These are phyloP conservation scores for Micropoecilia bifurca DNA, from an alignment of 2,797 vertebrate genomes.

Conservation along the genomic window DNA sequence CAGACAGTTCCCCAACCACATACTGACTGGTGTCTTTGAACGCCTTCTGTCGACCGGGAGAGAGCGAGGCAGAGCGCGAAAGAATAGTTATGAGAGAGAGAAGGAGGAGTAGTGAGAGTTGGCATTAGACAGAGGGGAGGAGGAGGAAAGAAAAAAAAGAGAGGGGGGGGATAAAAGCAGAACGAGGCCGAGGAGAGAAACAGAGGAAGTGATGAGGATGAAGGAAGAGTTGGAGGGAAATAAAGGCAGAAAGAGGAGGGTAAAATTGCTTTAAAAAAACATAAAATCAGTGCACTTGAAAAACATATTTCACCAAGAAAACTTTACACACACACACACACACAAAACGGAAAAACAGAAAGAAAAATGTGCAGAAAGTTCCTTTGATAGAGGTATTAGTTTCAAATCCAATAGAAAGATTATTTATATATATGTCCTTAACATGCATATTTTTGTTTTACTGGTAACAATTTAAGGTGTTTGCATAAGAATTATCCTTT, in stretches of 20 bases:
- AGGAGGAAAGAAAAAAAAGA: constrained; percentile 33
- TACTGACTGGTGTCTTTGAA: constrained; percentile 99
- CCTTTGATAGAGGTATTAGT: background rate
- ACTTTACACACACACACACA: constrained; percentile 6
- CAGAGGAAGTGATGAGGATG: constrained; percentile 17
- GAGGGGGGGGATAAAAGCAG: constrained; percentile 4
- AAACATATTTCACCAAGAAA: constrained; percentile 26
- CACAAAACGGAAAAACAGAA: background rate
- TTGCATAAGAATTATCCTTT: no score
- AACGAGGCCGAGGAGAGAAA: constrained; percentile 15
- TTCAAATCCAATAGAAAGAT: background rate
- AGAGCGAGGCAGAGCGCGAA: constrained; percentile 42
- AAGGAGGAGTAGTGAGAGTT: constrained; percentile 60
- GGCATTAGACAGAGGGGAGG: constrained; percentile 51
- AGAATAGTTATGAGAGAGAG: constrained; percentile 36
- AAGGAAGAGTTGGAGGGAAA: constrained; percentile 13
- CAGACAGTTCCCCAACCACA: constrained; percentile 99
- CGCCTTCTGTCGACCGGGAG: constrained; percentile 95
- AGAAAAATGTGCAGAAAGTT: background rate
- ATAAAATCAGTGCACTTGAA: background rate
- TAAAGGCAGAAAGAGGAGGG: constrained; percentile 26
- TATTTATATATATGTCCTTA: background rate
- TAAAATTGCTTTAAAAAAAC: constrained; percentile 11
- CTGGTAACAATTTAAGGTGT: no score
- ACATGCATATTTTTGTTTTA: background rate